Conservation (phyloP, 2,888 invertebrate species). For the Teleiodes luculella region DNA sequence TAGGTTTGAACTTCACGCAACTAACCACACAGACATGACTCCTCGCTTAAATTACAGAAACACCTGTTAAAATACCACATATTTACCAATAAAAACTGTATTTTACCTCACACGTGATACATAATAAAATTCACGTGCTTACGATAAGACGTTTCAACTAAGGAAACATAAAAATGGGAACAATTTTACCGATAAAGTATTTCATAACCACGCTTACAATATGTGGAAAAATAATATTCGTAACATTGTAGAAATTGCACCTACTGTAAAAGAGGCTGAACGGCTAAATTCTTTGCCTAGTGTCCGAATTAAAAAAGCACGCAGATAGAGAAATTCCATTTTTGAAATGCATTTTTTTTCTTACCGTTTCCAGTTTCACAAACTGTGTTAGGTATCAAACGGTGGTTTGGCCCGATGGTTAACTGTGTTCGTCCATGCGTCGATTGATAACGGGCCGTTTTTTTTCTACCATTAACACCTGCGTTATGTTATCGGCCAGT, state of each 20-base stretch:
- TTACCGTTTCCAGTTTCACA: background rate
- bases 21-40: too few relatives aligned
- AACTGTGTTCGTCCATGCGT: slow-evolving; percentile 56
- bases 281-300: too few relatives aligned
- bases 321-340: background rate
- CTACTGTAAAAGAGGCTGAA: too few relatives aligned
- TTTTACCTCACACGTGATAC: background rate
- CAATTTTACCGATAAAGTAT: slow-evolving; percentile 17
- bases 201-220: background rate
- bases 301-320: too few relatives aligned
- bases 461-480: slow-evolving; percentile 36
- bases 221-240: too few relatives aligned
- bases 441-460: slow-evolving; percentile 47
- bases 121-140: background rate
- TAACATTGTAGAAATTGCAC: too few relatives aligned
- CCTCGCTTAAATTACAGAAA: too few relatives aligned
- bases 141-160: background rate
- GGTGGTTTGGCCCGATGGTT: slow-evolving; percentile 35
- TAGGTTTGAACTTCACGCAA: too few relatives aligned
- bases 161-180: background rate
- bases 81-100: background rate
- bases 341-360: background rate
- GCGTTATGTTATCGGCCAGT: slow-evolving; percentile 10
- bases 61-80: too few relatives aligned
- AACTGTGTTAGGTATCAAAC: slow-evolving; percentile 27